Evolutionary conservation across 2,888 invertebrate species (phyloP).

Genomic region (Cheiracanthium punctorium): DNA sequence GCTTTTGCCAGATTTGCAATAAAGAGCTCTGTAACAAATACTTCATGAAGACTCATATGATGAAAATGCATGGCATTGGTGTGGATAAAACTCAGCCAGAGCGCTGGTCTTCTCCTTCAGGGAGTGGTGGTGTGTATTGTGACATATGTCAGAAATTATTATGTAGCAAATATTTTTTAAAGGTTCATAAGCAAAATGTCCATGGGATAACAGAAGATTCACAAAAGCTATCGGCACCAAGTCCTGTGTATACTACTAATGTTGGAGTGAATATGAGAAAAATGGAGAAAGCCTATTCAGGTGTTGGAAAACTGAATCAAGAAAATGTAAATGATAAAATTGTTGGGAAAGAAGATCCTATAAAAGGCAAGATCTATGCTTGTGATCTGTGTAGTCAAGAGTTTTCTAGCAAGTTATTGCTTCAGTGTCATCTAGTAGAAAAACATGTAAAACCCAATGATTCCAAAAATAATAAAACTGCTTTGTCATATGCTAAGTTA

Average conservation of each 20-base stretch:
- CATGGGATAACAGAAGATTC: constrained; percentile 93
- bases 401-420: constrained; percentile 76
- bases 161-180: constrained; percentile 97
- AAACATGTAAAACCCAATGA: constrained; percentile 74
- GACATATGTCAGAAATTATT: constrained; percentile 98
- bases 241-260: constrained; percentile 16
- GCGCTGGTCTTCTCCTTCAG: constrained; percentile 79
- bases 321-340: not conserved
- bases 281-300: constrained; percentile 37
- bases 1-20: constrained; percentile 97
- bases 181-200: constrained; percentile 97
- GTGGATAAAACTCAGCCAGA: constrained; percentile 82
- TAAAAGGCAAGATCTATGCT: constrained; percentile 39
- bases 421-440: constrained; percentile 78
- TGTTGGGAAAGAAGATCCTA: constrained; percentile 2
- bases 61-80: constrained; percentile 97
- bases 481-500: constrained; percentile 8
- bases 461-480: constrained; percentile 20
- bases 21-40: constrained; percentile 99
- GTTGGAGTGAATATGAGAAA: constrained; percentile 34
- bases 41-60: constrained; percentile 99
- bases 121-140: constrained; percentile 86
- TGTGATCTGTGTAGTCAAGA: constrained; percentile 76
- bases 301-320: constrained; percentile 20
- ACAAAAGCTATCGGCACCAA: constrained; percentile 12